Conservation (phyloP, 2,113 vertebrate genomes). For the Sander vitreus region DNA sequence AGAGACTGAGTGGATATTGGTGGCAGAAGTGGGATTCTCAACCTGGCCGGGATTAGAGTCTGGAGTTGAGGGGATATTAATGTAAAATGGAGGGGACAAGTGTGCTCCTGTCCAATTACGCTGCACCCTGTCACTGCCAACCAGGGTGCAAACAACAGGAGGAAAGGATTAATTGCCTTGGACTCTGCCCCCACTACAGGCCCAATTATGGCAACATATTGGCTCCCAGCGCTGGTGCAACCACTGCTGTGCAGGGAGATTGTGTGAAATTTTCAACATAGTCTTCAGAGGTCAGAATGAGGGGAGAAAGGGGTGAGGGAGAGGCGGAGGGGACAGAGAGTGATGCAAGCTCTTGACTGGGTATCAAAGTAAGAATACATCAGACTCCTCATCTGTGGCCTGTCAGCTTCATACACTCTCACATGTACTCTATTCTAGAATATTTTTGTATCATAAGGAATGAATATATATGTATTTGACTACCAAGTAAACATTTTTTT, state of each 20-base stretch:
- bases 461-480: neutral
- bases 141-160: slow-evolving; percentile 95
- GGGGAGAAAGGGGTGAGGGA: slow-evolving; percentile 62
- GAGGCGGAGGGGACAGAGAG: slow-evolving; percentile 11
- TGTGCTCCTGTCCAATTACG: slow-evolving; percentile 97
- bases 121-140: slow-evolving; percentile 95
- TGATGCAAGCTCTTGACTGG: slow-evolving; percentile 32
- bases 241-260: slow-evolving; percentile 99
- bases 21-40: slow-evolving; percentile 73
- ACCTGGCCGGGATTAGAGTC: slow-evolving; percentile 90
- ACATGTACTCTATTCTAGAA: neutral
- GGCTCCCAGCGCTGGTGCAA: slow-evolving; percentile 94
- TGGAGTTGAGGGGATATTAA: slow-evolving; percentile 96
- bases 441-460: neutral
- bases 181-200: slow-evolving; percentile 97
- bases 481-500: neutral
- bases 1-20: slow-evolving; percentile 71
- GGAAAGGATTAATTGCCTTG: slow-evolving; percentile 99
- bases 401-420: neutral
- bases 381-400: neutral
- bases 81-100: slow-evolving; percentile 97
- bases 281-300: slow-evolving; percentile 92
- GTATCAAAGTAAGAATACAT: slow-evolving; percentile 23
- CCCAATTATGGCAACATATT: slow-evolving; percentile 99
- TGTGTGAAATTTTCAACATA: slow-evolving; percentile 96